These are phyloP conservation scores for Meta bourneti DNA, from an alignment of 2,888 invertebrate genomes.

Conservation along the genomic window DNA sequence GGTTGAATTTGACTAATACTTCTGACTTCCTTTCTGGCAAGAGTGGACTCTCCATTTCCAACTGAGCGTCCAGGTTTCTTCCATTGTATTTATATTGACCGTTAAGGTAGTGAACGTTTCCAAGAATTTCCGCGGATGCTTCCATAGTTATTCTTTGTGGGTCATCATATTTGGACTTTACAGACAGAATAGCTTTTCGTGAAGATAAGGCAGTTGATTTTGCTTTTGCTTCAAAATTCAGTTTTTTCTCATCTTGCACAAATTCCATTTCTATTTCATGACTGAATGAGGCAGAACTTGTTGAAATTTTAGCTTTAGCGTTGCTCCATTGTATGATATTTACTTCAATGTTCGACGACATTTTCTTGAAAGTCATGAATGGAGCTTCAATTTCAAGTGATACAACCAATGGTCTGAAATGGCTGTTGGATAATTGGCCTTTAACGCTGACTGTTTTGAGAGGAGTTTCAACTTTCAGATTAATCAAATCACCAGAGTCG, in stretches of 20 bases:
- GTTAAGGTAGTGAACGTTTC: slow-evolving; percentile 53
- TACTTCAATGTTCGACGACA: slow-evolving; percentile 31
- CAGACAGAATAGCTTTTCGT: background rate
- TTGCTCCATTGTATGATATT: slow-evolving; percentile 24
- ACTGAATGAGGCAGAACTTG: background rate
- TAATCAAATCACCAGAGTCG: slow-evolving; percentile 14
- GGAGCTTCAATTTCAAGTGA: slow-evolving; percentile 65
- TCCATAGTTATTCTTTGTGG: slow-evolving; percentile 20
- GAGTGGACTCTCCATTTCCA: slow-evolving; percentile 42
- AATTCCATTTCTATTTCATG: slow-evolving; percentile 22
- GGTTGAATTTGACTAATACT: background rate
- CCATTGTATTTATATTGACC: slow-evolving; percentile 25
- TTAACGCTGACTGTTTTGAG: slow-evolving; percentile 21
- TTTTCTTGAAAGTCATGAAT: slow-evolving; percentile 45
- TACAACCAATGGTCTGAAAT: slow-evolving; percentile 57
- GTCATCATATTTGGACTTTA: slow-evolving; percentile 29
- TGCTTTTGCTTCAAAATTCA: slow-evolving; percentile 34
- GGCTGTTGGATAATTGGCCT: slow-evolving; percentile 55
- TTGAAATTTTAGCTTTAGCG: background rate
- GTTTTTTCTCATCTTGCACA: background rate
- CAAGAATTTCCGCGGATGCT: slow-evolving; percentile 35
- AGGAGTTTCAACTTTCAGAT: slow-evolving; percentile 34
- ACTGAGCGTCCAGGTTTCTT: slow-evolving; percentile 34
- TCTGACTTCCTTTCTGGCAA: slow-evolving; percentile 36
- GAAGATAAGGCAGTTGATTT: slow-evolving; percentile 42